phyloP scores from a whole-genome alignment of 2,797 vertebrate genomes.

The Aplochiton taeniatus region DNA sequence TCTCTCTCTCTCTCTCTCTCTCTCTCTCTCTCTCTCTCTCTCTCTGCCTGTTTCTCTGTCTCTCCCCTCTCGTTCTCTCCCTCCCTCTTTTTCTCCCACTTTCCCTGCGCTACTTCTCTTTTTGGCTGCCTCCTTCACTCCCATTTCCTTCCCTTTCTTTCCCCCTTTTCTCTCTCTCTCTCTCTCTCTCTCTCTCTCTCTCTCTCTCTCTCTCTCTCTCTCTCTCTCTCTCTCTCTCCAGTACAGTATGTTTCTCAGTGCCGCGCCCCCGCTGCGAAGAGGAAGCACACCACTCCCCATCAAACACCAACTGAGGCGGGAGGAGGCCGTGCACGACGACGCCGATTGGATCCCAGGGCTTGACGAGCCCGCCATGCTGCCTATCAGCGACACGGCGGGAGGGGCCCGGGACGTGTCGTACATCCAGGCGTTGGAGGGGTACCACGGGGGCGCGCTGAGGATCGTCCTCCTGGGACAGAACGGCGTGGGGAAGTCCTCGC shows the following conservation, averaged over 20 bases:
- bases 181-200: conserved; percentile 41
- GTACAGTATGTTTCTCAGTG: conserved; percentile 79
- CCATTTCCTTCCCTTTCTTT: not conserved
- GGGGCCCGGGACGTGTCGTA: conserved; percentile 73
- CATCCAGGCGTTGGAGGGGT: conserved; percentile 57
- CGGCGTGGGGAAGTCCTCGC: conserved; percentile 87
- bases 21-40: not conserved
- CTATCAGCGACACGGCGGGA: conserved; percentile 64
- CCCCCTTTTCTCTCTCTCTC: conserved; percentile 12
- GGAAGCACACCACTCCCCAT: conserved; percentile 89
- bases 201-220: conserved; percentile 3
- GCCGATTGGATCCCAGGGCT: conserved; percentile 78
- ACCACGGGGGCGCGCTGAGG: conserved; percentile 70
- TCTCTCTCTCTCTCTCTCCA: conserved; percentile 48
- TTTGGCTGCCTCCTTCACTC: not conserved
- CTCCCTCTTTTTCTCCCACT: not conserved
- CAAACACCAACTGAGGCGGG: conserved; percentile 85
- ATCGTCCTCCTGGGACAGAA: conserved; percentile 86
- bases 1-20: not conserved
- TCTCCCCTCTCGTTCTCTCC: not conserved
- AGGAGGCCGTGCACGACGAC: conserved; percentile 82
- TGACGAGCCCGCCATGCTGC: conserved; percentile 66
- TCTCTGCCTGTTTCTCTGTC: not conserved
- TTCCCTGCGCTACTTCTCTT: not conserved
- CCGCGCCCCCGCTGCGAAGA: conserved; percentile 78